Conservation (phyloP, 2,888 invertebrate genomes). For the Tenthredo mesomela region DNA sequence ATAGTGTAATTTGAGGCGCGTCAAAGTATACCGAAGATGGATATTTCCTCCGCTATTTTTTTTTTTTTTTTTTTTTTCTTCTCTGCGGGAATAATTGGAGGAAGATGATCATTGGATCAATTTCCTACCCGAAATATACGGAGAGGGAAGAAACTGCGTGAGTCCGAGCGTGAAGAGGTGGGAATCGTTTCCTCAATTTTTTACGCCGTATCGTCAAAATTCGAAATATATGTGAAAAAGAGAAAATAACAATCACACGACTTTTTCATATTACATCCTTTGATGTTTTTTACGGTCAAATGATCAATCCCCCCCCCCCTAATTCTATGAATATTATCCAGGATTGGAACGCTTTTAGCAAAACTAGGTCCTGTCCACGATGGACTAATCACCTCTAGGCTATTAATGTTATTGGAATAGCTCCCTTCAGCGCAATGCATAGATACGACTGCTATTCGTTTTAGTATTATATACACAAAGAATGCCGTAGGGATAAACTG, state of each 20-base stretch:
- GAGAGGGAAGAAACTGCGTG: background rate
- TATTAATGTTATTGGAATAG: constrained; percentile 16
- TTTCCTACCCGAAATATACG: background rate
- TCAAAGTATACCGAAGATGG: background rate
- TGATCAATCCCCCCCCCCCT: too few species aligned
- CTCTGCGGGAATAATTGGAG: background rate
- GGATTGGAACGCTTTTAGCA: constrained; percentile 14
- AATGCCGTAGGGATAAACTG: background rate
- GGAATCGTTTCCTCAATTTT: background rate
- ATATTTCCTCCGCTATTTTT: background rate
- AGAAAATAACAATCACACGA: background rate
- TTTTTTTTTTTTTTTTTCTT: background rate
- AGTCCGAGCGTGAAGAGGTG: background rate
- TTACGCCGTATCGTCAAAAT: background rate
- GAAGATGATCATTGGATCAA: background rate
- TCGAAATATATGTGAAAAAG: background rate
- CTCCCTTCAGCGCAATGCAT: constrained; percentile 4
- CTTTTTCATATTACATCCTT: background rate
- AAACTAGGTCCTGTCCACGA: background rate
- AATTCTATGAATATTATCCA: background rate
- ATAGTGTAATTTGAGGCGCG: background rate
- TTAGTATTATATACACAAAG: background rate
- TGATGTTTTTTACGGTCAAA: background rate
- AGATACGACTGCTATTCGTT: background rate
- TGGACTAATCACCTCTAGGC: constrained; percentile 17